Evolutionary conservation across 2,797 vertebrate genomes (phyloP), one percentile per base, ranked within the genome.

Genomic region (Bradypodion pumilum): DNA sequence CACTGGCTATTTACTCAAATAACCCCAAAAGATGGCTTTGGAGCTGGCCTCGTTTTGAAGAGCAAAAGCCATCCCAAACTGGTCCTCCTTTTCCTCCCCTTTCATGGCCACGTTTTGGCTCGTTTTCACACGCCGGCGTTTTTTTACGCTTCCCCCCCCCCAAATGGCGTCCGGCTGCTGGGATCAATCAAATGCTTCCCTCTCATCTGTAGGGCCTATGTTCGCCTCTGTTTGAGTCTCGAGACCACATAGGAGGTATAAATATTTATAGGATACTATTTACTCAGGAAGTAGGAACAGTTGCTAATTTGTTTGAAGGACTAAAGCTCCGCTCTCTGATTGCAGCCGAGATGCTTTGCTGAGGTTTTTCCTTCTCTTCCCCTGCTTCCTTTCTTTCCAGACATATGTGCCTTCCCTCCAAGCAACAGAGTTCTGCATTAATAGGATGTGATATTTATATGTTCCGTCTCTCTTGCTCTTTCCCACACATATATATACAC

Each of bases 11-110:
- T 88, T 89, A 85, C 84, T 85, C 84, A 88, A 87, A 84, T 92
- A 86, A 10, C 91, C 83, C 56, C 89, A 91, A 94, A 95, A 93
- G 85, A 89, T 85, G 73, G n/a, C 86, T 91, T 92, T 92, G 92
- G 87, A 90, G 92, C 88, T 75, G 73, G 66, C 88, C 81, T 91
- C 87, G 86, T 84, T 81, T 65, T 46, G 79, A 81, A 88, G 70
- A 87, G 56, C 35, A 7, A 10, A n/a, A n/a, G 42, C 27, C 40
- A 3, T 0, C 27, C 60, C 60, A 59, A n/a, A 37, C 12, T 29
- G 21, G 3, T 2, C 13, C 27, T 42, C 72, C 32, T 60, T 52
- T 70, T 32, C 79, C 85, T 73, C 56, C 65, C 74, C 40, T 42
- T 37, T 7, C 40, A 42, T 76, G 52, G 27, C 78, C 0, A 0